Evolutionary conservation across 2,797 vertebrate species (phyloP).

Genomic region (Forpus xanthops): DNA sequence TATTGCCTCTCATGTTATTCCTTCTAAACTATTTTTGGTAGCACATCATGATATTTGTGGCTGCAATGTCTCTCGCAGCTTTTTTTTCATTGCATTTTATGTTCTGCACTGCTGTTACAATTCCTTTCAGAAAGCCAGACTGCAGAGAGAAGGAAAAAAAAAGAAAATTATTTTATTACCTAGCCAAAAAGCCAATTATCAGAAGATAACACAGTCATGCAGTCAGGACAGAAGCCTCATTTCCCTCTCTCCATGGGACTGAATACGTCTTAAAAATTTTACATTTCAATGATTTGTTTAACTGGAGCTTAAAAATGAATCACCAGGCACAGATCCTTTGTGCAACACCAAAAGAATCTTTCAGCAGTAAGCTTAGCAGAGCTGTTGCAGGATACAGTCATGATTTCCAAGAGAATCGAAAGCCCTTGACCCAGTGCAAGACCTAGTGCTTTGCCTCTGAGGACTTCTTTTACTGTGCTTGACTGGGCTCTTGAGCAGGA

Average conservation of each 20-base stretch:
- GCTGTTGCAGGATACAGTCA: not conserved
- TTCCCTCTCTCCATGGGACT: not conserved
- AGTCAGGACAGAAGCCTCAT: slow-evolving; percentile 4
- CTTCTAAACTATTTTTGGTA: not conserved
- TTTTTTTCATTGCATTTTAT: not conserved
- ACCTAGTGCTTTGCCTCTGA: not conserved
- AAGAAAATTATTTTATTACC: not conserved
- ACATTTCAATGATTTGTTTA: slow-evolving; percentile 45
- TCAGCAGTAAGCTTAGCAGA: not conserved
- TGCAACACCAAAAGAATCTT: not conserved
- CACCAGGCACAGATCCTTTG: not conserved
- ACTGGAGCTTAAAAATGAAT: slow-evolving; percentile 12
- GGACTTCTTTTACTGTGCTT: not conserved
- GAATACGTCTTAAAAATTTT: not conserved
- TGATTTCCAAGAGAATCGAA: not conserved
- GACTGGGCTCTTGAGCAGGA: not conserved
- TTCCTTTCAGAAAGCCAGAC: not conserved
- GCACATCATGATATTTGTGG: not conserved
- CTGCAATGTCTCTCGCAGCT: not conserved
- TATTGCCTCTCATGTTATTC: not conserved
- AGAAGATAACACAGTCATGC: not conserved
- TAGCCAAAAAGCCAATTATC: slow-evolving; percentile 31
- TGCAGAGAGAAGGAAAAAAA: not conserved
- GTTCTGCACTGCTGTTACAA: not conserved
- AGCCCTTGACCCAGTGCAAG: not conserved